Evolutionary conservation across 2,797 vertebrate species (phyloP), one percentile per base, ranked within the genome.

Genomic region (Rhodeus uyekii): DNA sequence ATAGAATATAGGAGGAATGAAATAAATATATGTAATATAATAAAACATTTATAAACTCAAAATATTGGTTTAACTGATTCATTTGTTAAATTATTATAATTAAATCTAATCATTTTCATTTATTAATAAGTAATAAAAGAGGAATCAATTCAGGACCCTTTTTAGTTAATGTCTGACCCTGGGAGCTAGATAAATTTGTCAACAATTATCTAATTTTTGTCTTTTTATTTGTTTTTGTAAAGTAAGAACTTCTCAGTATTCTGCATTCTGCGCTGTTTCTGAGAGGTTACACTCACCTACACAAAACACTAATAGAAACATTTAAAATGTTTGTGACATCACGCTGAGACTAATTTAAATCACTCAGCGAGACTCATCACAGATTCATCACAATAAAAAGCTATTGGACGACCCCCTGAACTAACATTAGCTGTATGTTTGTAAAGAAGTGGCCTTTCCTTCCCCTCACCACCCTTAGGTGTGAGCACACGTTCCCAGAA

Each of bases 401-500:
- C 38, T 34, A 44, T 63, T 29, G 53, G 14, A 27, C 36, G 39
- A 77, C 32, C 63, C 48, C 24, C 19, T 74, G 53, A 61, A 36
- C 67, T 42, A 64, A 72, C 29, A 69, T 69, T 14, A 76, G 34
- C n/a, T 42, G 13, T 24, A 46, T 76, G 27, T 46, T 76, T 76
- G 39, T 46, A 18, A 50, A 55, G 44, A 4, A 69, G 27, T 74
- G n/a, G 58, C 27, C 24, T 42, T 71, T 77, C n/a, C 16, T 19
- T 46, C 13, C 8, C 39, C 18, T 36, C 34, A 39, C 36, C 27
- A 36, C 76, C 63, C 39, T 67, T 50, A 68, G 39, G 38, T 76
- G 32, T 38, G 81, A 58, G 68, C 73, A 60, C 44, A 34, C 19
- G 44, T 63, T 78, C 67, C 18, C 53, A 78, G 27, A 77, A 63